Conservation (phyloP, 64 coral and sea anemone genomes). For the Stichodactyla mertensii region DNA sequence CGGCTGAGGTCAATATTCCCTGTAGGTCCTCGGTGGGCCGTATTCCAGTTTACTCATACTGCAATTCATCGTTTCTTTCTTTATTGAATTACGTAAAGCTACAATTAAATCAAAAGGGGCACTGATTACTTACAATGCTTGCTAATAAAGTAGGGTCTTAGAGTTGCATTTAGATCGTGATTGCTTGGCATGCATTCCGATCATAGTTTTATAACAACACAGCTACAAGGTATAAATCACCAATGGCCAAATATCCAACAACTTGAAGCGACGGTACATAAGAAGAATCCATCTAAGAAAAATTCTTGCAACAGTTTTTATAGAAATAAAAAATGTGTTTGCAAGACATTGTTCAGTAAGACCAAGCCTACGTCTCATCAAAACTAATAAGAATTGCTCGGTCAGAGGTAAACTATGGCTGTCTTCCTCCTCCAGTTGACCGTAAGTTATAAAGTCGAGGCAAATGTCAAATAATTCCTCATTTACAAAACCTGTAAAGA, state of each 20-base stretch:
- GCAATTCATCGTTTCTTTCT: too few relatives aligned
- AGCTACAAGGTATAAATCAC: too few relatives aligned
- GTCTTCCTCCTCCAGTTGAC: conserved; percentile 31
- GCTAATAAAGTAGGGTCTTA: too few relatives aligned
- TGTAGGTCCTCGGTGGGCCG: too few relatives aligned
- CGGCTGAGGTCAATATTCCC: too few relatives aligned
- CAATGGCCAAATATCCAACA: conserved; percentile 25
- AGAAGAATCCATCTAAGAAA: conserved; percentile 26
- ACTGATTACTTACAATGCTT: too few relatives aligned
- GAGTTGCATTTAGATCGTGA: too few relatives aligned
- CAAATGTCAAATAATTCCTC: conserved; percentile 42
- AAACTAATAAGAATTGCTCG: conserved; percentile 36
- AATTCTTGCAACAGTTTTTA: conserved; percentile 30
- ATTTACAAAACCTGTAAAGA: conserved; percentile 31
- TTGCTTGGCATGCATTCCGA: too few relatives aligned
- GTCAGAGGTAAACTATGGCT: conserved; percentile 15
- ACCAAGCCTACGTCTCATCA: conserved; percentile 25
- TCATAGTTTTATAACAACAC: too few relatives aligned
- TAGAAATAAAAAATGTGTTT: conserved; percentile 11
- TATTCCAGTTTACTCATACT: too few relatives aligned
- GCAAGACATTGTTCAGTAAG: conserved; percentile 32
- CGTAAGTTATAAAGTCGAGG: conserved; percentile 24
- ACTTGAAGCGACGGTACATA: conserved; percentile 13
- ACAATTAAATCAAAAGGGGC: too few relatives aligned
- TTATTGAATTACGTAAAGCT: too few relatives aligned